Conservation (phyloP, 2,888 invertebrate species). For the Spatulosminthurus flaviceps region DNA sequence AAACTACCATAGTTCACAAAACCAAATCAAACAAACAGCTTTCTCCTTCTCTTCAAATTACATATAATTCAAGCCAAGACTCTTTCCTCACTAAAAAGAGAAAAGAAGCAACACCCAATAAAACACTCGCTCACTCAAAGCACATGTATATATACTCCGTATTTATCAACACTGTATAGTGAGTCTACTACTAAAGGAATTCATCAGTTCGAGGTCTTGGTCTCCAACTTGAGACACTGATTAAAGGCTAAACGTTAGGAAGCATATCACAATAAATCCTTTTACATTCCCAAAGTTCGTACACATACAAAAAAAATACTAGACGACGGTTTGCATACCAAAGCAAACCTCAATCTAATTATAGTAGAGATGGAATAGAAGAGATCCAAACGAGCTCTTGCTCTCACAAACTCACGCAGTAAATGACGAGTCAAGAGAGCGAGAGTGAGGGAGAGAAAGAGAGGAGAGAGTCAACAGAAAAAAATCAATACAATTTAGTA, state of each 20-base stretch:
- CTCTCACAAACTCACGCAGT: neutral
- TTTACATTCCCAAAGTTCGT: constrained; percentile 3
- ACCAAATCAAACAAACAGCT: too few relatives aligned
- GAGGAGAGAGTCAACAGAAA: constrained; percentile 25
- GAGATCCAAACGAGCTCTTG: constrained; percentile 6
- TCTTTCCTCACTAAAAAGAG: too few relatives aligned
- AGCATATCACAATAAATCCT: constrained; percentile 21
- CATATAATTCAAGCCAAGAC: too few relatives aligned
- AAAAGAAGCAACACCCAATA: too few relatives aligned
- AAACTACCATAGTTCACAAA: too few relatives aligned
- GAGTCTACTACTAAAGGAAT: neutral
- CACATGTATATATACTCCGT: too few relatives aligned
- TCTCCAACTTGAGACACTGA: neutral
- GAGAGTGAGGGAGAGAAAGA: neutral
- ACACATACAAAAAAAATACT: neutral
- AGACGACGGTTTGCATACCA: constrained; percentile 1
- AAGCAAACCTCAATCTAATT: constrained; percentile 21
- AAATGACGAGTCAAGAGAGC: constrained; percentile 19
- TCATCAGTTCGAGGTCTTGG: neutral
- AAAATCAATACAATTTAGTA: constrained; percentile 39
- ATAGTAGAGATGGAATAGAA: constrained; percentile 1
- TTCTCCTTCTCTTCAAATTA: too few relatives aligned
- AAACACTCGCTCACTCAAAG: too few relatives aligned
- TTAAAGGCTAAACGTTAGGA: constrained; percentile 6
- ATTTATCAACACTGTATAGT: neutral